Base-by-base conservation (phyloP, 1,140 invertebrate genomes). In the Heliconius hermathena region DNA sequence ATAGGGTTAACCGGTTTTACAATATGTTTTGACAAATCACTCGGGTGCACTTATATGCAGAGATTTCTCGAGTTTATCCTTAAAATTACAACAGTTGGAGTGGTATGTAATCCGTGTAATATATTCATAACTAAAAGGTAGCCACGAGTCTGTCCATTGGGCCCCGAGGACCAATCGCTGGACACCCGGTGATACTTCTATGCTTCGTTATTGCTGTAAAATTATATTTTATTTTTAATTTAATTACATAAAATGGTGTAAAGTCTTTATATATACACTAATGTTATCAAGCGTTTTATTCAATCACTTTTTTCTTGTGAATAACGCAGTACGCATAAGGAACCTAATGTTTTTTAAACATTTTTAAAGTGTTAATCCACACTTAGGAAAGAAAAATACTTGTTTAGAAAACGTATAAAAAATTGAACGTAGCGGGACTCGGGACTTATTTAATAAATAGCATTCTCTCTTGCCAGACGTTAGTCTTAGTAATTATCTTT, bases 101-200 rank as follows among this genome's bases (percentile, higher is more conserved):
- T 76, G 41, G 83, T 84, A 73, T 74, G 83, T 92, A 91, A 92
- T 91, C 89, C 88, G 77, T 57, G 82, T 93, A 93, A 94, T 93
- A 84, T 94, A 94, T 94, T 88, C 92, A 87, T 82, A 92, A 92
- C 91, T 90, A 92, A 94, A 93, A 91, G 92, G 89, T 87, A 88
- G 80, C 81, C 81, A 82, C 83, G 80, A 80, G 74, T 79, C 76
- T 74, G 76, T 81, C 79, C 85, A 93, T 89, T 73, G 82, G 84
- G 77, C 91, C 90, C 91, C 8, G 33, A 83, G 88, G 91, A 85
- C 60, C 88, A 81, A 91, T 92, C 86, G 80, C 80, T 70, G 89
- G 87, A 83, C 90, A 81, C 76, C 86, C 84, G 88, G 88, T 91
- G 90, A 79, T 84, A 80, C 81, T 80, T 79, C 71, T 33, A 38